Evolutionary conservation across 2,888 invertebrate genomes (phyloP).

Genomic region (Caenorhabditis virilis): DNA sequence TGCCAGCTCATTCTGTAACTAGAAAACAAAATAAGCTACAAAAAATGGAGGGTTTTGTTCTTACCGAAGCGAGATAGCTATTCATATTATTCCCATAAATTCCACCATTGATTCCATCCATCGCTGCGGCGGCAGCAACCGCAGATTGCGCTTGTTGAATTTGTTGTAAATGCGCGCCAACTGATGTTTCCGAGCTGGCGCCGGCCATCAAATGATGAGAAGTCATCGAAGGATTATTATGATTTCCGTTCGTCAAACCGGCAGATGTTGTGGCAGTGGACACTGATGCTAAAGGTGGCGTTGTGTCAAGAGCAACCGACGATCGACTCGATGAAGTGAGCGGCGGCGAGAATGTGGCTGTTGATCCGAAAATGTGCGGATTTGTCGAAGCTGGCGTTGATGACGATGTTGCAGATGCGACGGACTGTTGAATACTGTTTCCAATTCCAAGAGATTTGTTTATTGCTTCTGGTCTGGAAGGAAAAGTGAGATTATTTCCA

Average conservation of each 20-base stretch:
- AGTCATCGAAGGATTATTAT: background rate
- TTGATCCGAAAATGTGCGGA: slow-evolving; percentile 4
- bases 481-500: background rate
- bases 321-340: slow-evolving; percentile 44
- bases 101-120: background rate
- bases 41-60: background rate
- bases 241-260: background rate
- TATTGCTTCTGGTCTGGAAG: slow-evolving; percentile 17
- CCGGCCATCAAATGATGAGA: slow-evolving; percentile 1
- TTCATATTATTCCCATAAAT: background rate
- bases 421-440: background rate
- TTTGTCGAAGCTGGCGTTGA: background rate
- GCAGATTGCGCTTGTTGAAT: slow-evolving; percentile 15
- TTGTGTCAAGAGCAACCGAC: slow-evolving; percentile 38
- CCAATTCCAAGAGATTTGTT: background rate
- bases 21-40: background rate
- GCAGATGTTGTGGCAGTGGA: slow-evolving; percentile 5
- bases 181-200: slow-evolving; percentile 14
- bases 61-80: background rate
- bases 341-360: slow-evolving; percentile 43
- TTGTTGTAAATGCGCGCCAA: slow-evolving; percentile 30
- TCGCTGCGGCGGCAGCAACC: slow-evolving; percentile 8
- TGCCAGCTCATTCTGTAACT: background rate
- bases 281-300: slow-evolving; percentile 37
- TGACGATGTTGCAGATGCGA: background rate